Conservation (phyloP, 2,888 invertebrate genomes). For the Minunthozetes semirufus region DNA sequence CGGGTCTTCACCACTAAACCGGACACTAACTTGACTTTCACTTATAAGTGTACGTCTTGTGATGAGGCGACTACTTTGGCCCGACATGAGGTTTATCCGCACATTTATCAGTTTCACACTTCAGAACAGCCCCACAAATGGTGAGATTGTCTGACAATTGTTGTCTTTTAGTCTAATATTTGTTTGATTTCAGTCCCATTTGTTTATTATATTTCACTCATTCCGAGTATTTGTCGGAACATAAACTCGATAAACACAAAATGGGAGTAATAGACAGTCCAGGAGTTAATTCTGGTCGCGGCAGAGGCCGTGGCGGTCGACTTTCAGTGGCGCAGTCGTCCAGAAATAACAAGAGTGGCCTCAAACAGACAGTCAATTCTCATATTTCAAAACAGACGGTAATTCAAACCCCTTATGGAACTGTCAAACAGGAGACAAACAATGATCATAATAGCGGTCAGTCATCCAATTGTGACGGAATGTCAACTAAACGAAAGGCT, state of each 20-base stretch:
- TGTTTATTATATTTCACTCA: constrained; percentile 34
- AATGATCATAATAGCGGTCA: not conserved
- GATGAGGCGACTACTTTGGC: constrained; percentile 2
- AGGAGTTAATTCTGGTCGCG: not conserved
- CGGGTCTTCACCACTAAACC: constrained; percentile 27
- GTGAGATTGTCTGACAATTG: too few relatives aligned
- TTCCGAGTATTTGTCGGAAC: constrained; percentile 25
- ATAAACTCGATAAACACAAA: constrained; percentile 28
- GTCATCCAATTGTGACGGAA: not conserved
- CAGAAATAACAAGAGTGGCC: not conserved
- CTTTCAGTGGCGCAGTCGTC: not conserved
- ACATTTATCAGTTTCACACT: constrained; percentile 34
- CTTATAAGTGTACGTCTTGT: constrained; percentile 29
- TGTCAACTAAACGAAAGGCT: not conserved
- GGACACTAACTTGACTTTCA: constrained; percentile 9
- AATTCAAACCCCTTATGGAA: not conserved
- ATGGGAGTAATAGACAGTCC: not conserved
- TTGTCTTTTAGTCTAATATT: too few relatives aligned
- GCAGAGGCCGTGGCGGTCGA: constrained; percentile 1
- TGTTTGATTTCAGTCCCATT: constrained; percentile 2
- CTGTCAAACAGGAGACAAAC: not conserved
- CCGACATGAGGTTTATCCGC: constrained; percentile 30
- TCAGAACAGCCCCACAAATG: constrained; percentile 32
- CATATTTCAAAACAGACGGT: not conserved
- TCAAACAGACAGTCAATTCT: not conserved